These are phyloP conservation scores for Mareca penelope DNA, from an alignment of 2,797 vertebrate genomes.

Conservation along the genomic window DNA sequence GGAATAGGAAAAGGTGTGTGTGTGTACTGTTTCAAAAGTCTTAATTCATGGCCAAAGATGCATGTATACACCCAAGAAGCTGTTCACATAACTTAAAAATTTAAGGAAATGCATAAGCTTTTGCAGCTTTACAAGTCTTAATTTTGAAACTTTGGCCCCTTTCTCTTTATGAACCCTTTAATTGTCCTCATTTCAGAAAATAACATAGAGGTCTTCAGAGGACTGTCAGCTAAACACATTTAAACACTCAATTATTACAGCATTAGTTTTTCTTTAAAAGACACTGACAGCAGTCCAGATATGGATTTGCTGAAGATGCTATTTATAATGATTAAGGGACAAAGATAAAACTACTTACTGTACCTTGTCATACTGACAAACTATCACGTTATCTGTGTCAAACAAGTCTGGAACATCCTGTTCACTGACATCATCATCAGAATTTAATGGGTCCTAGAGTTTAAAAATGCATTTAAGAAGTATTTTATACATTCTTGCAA, in stretches of 20 bases:
- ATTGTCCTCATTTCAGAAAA: not conserved
- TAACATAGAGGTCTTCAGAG: not conserved
- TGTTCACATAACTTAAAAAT: not conserved
- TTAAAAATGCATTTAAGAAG: conserved; percentile 25
- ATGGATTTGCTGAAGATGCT: not conserved
- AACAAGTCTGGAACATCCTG: conserved; percentile 95
- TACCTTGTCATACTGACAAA: conserved; percentile 99
- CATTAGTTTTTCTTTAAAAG: not conserved
- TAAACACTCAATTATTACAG: not conserved
- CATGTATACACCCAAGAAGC: not conserved
- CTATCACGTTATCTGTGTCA: conserved; percentile 95
- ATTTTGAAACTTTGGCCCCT: not conserved
- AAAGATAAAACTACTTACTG: conserved; percentile 5
- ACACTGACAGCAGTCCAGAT: not conserved
- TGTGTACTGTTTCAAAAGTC: not conserved
- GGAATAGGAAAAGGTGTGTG: too few species aligned
- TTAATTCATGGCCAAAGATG: not conserved
- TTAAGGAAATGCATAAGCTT: not conserved
- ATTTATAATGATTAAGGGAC: not conserved
- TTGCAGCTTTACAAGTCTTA: not conserved
- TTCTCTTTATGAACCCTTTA: not conserved
- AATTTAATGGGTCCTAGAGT: conserved; percentile 94
- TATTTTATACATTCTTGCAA: not conserved
- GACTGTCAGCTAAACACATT: not conserved
- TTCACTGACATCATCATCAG: conserved; percentile 95